Evolutionary conservation across 2,113 vertebrate genomes (phyloP).

Genomic region (Galbula dea): DNA sequence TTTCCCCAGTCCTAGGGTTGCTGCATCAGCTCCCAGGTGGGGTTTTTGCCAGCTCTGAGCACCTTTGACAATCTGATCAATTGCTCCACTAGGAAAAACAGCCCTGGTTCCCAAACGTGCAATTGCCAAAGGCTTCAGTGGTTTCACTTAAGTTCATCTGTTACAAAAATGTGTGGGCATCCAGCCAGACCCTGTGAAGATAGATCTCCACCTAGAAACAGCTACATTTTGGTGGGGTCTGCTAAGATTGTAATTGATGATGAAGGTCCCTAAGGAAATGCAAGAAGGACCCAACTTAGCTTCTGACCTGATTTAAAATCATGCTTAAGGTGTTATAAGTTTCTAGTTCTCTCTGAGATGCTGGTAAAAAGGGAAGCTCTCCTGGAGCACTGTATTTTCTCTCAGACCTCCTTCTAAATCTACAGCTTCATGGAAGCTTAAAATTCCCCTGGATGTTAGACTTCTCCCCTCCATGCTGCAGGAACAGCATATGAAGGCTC

Average conservation of each 20-base stretch:
- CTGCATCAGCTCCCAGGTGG: not conserved
- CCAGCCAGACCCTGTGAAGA: not conserved
- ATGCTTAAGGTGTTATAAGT: not conserved
- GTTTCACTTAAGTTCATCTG: not conserved
- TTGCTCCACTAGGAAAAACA: not conserved
- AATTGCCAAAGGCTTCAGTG: not conserved
- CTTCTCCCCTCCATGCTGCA: not conserved
- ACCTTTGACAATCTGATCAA: not conserved
- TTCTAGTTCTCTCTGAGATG: not conserved
- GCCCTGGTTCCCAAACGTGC: rapidly evolving
- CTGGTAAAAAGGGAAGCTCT: not conserved
- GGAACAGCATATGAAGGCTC: not conserved
- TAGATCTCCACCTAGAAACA: not conserved
- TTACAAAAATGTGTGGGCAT: not conserved
- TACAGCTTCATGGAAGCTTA: not conserved
- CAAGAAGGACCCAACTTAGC: not conserved
- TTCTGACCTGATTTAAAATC: not conserved
- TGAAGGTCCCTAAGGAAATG: not conserved
- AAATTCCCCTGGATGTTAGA: not conserved
- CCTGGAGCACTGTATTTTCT: not conserved
- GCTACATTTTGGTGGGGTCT: not conserved
- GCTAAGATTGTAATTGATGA: not conserved
- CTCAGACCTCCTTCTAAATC: not conserved
- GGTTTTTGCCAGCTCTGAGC: not conserved
- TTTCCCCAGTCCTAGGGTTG: not conserved